Conservation (phyloP, 2,888 invertebrate species). For the Pteria penguin region DNA sequence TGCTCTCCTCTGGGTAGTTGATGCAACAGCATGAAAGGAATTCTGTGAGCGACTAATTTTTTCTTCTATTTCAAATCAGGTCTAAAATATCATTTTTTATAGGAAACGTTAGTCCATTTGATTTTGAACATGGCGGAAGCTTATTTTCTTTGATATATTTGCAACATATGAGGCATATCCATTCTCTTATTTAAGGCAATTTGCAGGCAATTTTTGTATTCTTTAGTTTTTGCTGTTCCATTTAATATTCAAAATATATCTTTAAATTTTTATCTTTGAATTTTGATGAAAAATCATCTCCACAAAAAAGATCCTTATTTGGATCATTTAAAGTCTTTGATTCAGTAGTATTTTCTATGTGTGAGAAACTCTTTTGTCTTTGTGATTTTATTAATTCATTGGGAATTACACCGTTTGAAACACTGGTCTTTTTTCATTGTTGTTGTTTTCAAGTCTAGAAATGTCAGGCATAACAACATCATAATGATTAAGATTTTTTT, state of each 20-base stretch:
- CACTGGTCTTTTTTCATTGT: background rate
- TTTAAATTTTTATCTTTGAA: background rate
- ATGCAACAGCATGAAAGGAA: constrained; percentile 30
- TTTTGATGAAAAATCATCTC: background rate
- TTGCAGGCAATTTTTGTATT: too few relatives aligned
- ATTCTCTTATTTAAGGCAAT: background rate
- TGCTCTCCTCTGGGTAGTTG: constrained; percentile 29
- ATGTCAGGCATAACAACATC: background rate
- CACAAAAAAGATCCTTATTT: background rate
- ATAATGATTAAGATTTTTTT: background rate
- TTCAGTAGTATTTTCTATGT: background rate
- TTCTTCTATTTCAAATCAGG: constrained; percentile 13
- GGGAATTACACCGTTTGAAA: background rate
- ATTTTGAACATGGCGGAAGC: background rate
- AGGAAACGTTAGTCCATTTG: constrained; percentile 21
- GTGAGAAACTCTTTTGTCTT: background rate
- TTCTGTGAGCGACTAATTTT: constrained; percentile 9
- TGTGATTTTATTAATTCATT: background rate
- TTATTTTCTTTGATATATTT: background rate
- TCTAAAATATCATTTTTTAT: background rate
- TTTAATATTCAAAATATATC: background rate
- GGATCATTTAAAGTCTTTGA: background rate
- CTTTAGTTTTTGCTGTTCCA: background rate
- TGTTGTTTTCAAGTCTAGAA: background rate
- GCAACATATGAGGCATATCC: constrained; percentile 16